Conservation (phyloP, 2,113 vertebrate genomes). For the Passer domesticus region DNA sequence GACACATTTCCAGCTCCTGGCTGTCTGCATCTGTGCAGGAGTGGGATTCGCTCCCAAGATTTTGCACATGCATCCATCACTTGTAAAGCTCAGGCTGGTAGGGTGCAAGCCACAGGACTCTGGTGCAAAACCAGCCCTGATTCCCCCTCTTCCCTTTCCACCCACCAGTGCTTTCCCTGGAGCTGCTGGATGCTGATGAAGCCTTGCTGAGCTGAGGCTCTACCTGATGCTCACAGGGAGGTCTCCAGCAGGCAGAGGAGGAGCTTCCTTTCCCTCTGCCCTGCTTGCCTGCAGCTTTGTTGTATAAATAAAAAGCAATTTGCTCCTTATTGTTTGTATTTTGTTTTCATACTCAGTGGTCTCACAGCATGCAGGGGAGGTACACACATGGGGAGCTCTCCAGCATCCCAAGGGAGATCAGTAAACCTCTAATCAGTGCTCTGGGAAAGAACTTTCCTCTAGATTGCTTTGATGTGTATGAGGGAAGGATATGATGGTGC, state of each 20-base stretch:
- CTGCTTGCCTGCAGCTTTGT: not conserved
- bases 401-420: not conserved
- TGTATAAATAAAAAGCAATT: conserved; percentile 13
- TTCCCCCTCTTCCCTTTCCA: not conserved
- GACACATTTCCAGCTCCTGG: not conserved
- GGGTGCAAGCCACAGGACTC: not conserved
- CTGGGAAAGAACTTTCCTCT: not conserved
- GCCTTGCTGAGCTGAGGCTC: not conserved
- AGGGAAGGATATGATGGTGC: not conserved
- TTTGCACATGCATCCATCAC: not conserved
- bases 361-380: not conserved
- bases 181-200: not conserved
- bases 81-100: accelerated
- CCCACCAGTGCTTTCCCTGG: not conserved
- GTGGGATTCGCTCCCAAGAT: not conserved
- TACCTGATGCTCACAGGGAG: not conserved
- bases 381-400: not conserved
- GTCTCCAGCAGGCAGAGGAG: not conserved
- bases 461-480: not conserved
- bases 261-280: not conserved
- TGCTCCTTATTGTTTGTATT: not conserved
- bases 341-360: not conserved
- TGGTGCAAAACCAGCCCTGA: not conserved
- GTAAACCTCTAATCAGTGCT: not conserved
- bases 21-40: not conserved